These are phyloP conservation scores for Chrysolina haemoptera DNA, from an alignment of 2,888 invertebrate genomes.

Conservation along the genomic window DNA sequence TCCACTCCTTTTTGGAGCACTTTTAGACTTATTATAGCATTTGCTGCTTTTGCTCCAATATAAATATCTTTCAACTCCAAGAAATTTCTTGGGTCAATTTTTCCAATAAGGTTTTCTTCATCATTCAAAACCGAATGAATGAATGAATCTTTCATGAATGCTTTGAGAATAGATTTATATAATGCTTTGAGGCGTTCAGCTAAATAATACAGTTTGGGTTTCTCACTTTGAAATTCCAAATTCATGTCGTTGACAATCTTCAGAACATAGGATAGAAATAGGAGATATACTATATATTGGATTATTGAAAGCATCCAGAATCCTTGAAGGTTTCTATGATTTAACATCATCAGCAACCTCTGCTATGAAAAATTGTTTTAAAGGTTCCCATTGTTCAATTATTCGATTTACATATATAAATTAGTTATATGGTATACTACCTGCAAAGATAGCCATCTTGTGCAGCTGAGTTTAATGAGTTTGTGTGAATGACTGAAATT, in stretches of 20 bases:
- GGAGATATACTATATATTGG: slow-evolving; percentile 19
- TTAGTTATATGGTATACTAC: background rate
- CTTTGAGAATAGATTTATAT: slow-evolving; percentile 21
- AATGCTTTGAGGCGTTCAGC: slow-evolving; percentile 11
- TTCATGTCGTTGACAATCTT: slow-evolving; percentile 20
- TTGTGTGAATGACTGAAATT: slow-evolving; percentile 11
- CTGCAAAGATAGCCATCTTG: slow-evolving; percentile 2
- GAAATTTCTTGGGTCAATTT: slow-evolving; percentile 5
- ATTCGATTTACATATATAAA: background rate
- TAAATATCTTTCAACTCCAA: too few relatives aligned
- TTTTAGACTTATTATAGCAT: background rate
- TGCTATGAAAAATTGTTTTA: background rate
- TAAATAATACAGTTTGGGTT: slow-evolving; percentile 23
- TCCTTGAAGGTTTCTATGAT: slow-evolving; percentile 2
- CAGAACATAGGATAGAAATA: slow-evolving; percentile 8
- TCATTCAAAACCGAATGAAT: background rate
- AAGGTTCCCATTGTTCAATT: slow-evolving; percentile 4
- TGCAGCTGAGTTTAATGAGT: slow-evolving; percentile 1
- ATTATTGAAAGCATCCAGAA: slow-evolving; percentile 23
- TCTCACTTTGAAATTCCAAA: slow-evolving; percentile 23
- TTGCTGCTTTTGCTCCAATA: too few relatives aligned
- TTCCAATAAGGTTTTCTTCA: background rate
- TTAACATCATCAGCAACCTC: background rate
- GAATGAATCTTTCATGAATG: slow-evolving; percentile 6
- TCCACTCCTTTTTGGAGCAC: background rate